Percentiles rank a stretch among this genome's conserved stretches.
Conservation (phyloP, 30 jellyfish, hydroid and myxozoan species). For the Mastigias papua region DNA sequence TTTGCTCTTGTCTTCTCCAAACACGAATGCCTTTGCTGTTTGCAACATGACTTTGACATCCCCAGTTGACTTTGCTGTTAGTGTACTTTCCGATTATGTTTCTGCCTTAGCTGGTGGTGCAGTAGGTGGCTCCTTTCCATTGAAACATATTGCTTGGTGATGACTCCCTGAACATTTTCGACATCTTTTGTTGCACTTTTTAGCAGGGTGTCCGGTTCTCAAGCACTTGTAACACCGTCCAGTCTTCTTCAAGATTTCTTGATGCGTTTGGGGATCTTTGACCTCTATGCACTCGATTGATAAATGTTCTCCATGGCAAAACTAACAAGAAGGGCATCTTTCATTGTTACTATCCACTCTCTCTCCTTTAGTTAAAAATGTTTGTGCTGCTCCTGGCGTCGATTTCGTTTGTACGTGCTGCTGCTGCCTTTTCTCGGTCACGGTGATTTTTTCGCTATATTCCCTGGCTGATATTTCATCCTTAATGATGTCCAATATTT, state of each 20-base stretch:
- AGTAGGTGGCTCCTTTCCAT: neutral
- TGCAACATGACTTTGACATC: neutral
- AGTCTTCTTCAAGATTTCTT: neutral
- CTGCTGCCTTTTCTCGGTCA: neutral
- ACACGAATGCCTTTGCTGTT: constrained; percentile 38
- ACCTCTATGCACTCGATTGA: neutral
- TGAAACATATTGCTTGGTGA: neutral
- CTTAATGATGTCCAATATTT: neutral
- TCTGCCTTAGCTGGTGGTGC: neutral
- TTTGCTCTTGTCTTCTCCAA: neutral
- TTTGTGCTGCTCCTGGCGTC: neutral
- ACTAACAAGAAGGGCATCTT: neutral
- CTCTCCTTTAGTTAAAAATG: neutral
- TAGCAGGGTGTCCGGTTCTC: constrained; percentile 4
- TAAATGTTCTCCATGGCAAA: neutral
- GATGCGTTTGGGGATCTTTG: neutral
- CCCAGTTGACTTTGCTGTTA: neutral
- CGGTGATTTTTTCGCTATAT: neutral
- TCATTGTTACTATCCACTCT: neutral
- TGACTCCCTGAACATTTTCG: constrained; percentile 10
- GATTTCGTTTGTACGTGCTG: neutral
- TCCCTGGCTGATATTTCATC: neutral
- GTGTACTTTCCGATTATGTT: neutral
- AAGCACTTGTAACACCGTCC: constrained; percentile 36
- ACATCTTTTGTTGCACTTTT: constrained; percentile 6